phyloP scores from a whole-genome alignment of 2,888 invertebrate genomes.

The Camponotus fellah region DNA sequence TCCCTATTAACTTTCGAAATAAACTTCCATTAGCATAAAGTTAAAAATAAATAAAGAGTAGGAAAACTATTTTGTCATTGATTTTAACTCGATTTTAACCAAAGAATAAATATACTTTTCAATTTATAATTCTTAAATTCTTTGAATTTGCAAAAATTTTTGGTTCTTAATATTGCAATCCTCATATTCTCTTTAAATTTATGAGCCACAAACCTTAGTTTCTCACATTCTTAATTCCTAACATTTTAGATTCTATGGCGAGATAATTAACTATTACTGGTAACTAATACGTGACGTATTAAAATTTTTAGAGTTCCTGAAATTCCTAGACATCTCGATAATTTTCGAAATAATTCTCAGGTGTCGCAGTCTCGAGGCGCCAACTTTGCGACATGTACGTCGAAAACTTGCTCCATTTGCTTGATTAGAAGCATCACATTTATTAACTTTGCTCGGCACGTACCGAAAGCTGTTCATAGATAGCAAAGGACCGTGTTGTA shows the following conservation, averaged over 20 bases:
- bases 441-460: constrained; percentile 57
- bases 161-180: neutral
- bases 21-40: neutral
- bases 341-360: neutral
- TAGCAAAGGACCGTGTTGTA: constrained; percentile 32
- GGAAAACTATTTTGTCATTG: neutral
- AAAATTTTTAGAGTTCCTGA: neutral
- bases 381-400: neutral
- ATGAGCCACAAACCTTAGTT: neutral
- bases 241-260: neutral
- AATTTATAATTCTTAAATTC: neutral
- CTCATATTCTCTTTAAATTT: neutral
- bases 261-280: neutral
- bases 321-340: constrained; percentile 16
- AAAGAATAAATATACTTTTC: neutral
- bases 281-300: neutral
- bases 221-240: neutral
- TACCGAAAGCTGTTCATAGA: constrained; percentile 45
- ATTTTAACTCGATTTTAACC: neutral
- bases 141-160: neutral
- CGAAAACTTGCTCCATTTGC: constrained; percentile 23
- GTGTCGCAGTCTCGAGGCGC: neutral
- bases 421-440: constrained; percentile 42
- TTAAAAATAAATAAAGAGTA: neutral
- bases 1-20: neutral